Conservation (phyloP, 2,888 invertebrate species). For the Cheilosia soror region DNA sequence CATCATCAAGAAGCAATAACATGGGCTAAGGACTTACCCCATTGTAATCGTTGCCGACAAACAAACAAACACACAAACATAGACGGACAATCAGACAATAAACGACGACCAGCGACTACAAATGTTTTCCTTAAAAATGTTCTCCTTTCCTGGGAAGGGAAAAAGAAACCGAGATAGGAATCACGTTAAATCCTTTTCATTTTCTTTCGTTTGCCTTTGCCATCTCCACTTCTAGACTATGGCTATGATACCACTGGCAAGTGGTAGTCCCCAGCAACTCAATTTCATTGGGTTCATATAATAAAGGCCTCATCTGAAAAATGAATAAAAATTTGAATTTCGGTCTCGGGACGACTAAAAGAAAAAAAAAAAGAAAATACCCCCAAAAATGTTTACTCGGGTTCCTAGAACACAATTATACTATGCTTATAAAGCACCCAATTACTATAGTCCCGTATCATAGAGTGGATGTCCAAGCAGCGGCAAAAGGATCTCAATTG, state of each 20-base stretch:
- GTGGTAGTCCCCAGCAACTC: conserved; percentile 20
- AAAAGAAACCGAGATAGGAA: conserved; percentile 63
- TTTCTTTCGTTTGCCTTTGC: conserved; percentile 16
- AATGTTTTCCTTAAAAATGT: conserved; percentile 45
- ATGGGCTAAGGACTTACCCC: conserved; percentile 70
- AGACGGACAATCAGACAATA: conserved; percentile 42
- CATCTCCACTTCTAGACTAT: background rate
- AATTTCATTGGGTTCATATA: conserved; percentile 27
- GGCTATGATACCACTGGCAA: background rate
- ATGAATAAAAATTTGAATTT: conserved; percentile 56
- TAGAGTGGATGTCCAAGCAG: conserved; percentile 34
- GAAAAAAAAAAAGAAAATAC: background rate
- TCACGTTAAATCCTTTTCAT: conserved; percentile 66
- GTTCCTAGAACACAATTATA: conserved; percentile 68
- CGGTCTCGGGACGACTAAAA: conserved; percentile 29
- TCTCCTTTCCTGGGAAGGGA: conserved; percentile 16
- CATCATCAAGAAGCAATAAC: conserved; percentile 75
- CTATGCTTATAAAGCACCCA: conserved; percentile 72
- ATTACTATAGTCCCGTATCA: conserved; percentile 60
- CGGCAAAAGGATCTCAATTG: background rate
- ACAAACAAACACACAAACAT: conserved; percentile 13
- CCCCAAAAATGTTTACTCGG: conserved; percentile 57
- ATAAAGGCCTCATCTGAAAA: conserved; percentile 53
- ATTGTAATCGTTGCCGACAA: conserved; percentile 54
- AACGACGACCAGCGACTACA: conserved; percentile 65